Evolutionary conservation across 2,888 invertebrate genomes (phyloP).

Genomic region (Ferdinandea cuprea): DNA sequence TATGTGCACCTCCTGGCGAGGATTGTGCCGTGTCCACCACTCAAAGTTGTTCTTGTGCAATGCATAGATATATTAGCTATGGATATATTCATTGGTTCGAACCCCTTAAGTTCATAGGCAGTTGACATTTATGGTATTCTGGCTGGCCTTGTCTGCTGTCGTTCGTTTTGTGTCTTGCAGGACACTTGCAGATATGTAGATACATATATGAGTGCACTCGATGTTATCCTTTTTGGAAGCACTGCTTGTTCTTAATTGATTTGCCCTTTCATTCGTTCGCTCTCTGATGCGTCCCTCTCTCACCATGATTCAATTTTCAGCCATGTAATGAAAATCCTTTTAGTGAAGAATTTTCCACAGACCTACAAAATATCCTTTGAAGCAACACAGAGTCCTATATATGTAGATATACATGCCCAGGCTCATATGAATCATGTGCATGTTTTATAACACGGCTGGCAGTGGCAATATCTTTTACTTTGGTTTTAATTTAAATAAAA

Average conservation of each 20-base stretch:
- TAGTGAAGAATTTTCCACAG: constrained; percentile 55
- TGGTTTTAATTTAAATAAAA: constrained; percentile 74
- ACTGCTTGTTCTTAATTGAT: constrained; percentile 71
- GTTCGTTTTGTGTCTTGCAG: constrained; percentile 37
- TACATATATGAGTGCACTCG: background rate
- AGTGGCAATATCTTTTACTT: constrained; percentile 68
- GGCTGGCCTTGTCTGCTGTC: constrained; percentile 4
- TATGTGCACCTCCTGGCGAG: constrained; percentile 3
- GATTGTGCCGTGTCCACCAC: background rate
- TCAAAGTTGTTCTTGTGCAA: background rate
- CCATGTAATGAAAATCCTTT: constrained; percentile 69
- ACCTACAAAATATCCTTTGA: constrained; percentile 43
- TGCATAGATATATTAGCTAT: no score
- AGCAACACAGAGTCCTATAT: constrained; percentile 4
- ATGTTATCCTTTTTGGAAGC: constrained; percentile 13
- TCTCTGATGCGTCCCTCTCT: background rate
- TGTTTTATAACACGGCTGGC: constrained; percentile 65
- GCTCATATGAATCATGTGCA: constrained; percentile 33
- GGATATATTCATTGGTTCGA: constrained; percentile 58
- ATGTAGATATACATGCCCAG: background rate
- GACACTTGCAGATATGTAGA: constrained; percentile 16
- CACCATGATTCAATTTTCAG: constrained; percentile 68
- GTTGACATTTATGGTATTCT: constrained; percentile 67
- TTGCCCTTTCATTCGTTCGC: constrained; percentile 43
- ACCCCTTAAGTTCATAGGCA: constrained; percentile 61